Evolutionary conservation across 2,888 invertebrate species (phyloP), one percentile per base, ranked within the genome.

Genomic region (Apotomis capreana): DNA sequence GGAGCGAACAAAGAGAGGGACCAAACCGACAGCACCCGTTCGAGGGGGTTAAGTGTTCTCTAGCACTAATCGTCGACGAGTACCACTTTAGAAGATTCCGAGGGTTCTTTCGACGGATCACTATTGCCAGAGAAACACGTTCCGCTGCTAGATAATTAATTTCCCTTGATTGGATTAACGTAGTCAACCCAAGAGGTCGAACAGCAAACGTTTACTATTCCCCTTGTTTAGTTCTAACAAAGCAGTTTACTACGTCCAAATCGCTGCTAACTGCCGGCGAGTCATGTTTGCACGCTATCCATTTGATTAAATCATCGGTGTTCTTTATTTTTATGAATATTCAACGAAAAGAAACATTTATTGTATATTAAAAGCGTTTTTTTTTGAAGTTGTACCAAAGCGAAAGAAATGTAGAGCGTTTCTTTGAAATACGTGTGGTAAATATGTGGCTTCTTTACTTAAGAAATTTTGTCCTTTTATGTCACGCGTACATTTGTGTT

Each of bases 81-180:
- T 80, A 84, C 86, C 88, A 80, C 89, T 89, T 82, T 81, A 82
- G 84, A 80, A 84, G 85, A 85, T 83, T 80, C 84, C 82, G 81
- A 91, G 89, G 88, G 91, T 89, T 89, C 89, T 89, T 91, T 87
- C 86, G 76, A 81, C 82, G 83, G 88, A 88, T 88, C 88, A 87
- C 89, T 88, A 89, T 87, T 87, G 86, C 84, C 79, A 74, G 82
- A 84, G 86, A 86, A 88, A 90, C 88, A 91, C 87, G 89, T 87
- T 83, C 85, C 81, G 76, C 84, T 84, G 82, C 79, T 78, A 83
- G 88, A 87, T 90, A 90, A 90, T 91, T 87, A 90, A 89, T 88
- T 89, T 83, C 76, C 84, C 77, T 84, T 90, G 90, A 91, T 91
- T 90, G 86, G 86, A 87, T 89, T 86, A 87, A 80, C 80, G 80